Evolutionary conservation across 2,113 vertebrate genomes (phyloP), one percentile per base, ranked within the genome.

Genomic region (Trochalopteron elliotii): DNA sequence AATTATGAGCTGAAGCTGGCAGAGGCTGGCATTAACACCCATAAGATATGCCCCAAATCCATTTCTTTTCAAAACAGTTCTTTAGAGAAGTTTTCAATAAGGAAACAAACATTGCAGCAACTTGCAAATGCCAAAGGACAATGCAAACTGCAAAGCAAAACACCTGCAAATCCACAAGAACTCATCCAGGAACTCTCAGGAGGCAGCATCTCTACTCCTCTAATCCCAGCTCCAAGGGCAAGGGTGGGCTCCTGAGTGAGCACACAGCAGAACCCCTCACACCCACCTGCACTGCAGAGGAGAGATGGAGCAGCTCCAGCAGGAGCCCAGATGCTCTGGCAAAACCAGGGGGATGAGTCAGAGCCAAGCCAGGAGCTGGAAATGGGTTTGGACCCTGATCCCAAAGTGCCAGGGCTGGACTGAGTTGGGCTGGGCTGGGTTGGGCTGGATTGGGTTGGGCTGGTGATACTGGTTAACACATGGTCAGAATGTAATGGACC

Each of bases 311-410:
- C 11, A 44, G 7, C 9, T 15, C 14, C 7, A 39, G 39, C 47
- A 16, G 2, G 1, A 56, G 8, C 5, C 7, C 40, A 12, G 7
- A 5, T 3, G 18, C 10, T 53, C 22, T 3, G 3, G 10, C 1
- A 35, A 20, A 12, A 0, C 15, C 37, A 4, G 0, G 0, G 1
- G 0, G 0, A 24, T 0, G 4, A 44, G 4, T 12, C 33, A 47
- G 15, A 45, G 7, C 2, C 3, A 12, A 5, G 3, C 1, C 30
- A 45, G 19, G 7, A 7, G 1, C 4, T 2, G 67, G 30, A 4
- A 12, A 9, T 3, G 42, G 22, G 3, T 17, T 23, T 45, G 13
- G 39, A 6, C 2, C 28, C 25, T 19, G 14, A 31, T 6, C 1
- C 1, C 4, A 11, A 1, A 20, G 15, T 31, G 17, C 22, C 24